Percentiles rank a stretch among this genome's conserved stretches.
phyloP scores from a whole-genome alignment of 2,113 vertebrate species.

The Rhinichthys klamathensis region DNA sequence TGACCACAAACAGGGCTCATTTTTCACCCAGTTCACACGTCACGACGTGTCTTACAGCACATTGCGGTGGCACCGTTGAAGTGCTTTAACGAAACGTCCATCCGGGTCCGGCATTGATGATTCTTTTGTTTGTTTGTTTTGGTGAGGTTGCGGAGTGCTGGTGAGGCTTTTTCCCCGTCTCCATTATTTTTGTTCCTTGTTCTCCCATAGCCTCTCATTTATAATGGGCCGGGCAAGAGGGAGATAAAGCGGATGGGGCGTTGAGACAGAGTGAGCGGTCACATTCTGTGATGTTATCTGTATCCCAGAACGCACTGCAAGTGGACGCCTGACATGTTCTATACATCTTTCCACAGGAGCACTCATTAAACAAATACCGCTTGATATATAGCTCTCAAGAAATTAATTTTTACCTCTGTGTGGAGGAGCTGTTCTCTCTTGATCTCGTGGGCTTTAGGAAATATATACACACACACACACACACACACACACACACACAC shows the following conservation, averaged over 20 bases:
- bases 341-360: conserved; percentile 90
- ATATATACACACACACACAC: conserved; percentile 52
- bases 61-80: neutral
- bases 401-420: conserved; percentile 84
- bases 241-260: conserved; percentile 85
- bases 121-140: conserved; percentile 74
- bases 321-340: conserved; percentile 91
- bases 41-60: conserved; percentile 37
- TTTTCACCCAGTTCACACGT: conserved; percentile 46
- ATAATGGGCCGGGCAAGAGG: conserved; percentile 84
- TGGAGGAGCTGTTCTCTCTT: conserved; percentile 63
- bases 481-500: too few relatives aligned
- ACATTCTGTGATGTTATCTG: conserved; percentile 89
- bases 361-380: conserved; percentile 91
- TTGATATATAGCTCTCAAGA: conserved; percentile 88
- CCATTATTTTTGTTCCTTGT: conserved; percentile 88
- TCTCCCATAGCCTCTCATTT: conserved; percentile 89
- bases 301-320: conserved; percentile 86
- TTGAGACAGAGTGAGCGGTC: conserved; percentile 92
- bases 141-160: conserved; percentile 65
- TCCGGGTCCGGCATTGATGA: conserved; percentile 49
- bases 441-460: conserved; percentile 71
- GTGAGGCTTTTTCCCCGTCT: conserved; percentile 67
- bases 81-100: conserved; percentile 22
- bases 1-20: conserved; percentile 44